Conservation (phyloP, 2,113 vertebrate genomes). For the Ctenodactylus gundi region DNA sequence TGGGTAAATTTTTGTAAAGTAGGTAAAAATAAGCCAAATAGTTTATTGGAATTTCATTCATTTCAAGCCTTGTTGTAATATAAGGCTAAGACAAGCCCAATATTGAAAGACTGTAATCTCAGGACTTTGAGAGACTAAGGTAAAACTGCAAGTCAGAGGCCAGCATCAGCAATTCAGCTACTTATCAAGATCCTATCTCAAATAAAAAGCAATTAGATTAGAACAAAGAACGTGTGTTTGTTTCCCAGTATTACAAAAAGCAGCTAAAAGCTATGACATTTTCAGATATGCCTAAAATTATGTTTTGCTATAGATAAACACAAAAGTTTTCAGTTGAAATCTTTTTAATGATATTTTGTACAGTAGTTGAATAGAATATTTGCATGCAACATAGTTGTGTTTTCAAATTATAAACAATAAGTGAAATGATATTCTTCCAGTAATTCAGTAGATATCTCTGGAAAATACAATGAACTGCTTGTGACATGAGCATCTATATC, state of each 20-base stretch:
- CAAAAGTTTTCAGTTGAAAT: not conserved
- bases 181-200: no score
- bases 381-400: not conserved
- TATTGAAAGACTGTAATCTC: no score
- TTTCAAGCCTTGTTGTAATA: not conserved
- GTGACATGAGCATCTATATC: not conserved
- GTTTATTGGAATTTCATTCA: not conserved
- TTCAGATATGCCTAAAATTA: not conserved
- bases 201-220: no score
- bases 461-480: not conserved
- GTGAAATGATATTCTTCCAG: not conserved
- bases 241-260: no score
- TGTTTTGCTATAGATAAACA: not conserved
- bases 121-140: no score
- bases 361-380: not conserved
- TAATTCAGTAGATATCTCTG: not conserved
- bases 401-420: not conserved
- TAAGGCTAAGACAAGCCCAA: no score
- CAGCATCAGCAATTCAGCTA: no score
- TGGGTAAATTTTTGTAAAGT: not conserved
- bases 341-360: not conserved
- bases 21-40: conserved; percentile 41
- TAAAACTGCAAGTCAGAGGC: no score
- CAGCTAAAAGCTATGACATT: conserved; percentile 6
- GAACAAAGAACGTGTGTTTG: no score